Conservation (phyloP, 2,888 invertebrate genomes). For the Dicycla oo region DNA sequence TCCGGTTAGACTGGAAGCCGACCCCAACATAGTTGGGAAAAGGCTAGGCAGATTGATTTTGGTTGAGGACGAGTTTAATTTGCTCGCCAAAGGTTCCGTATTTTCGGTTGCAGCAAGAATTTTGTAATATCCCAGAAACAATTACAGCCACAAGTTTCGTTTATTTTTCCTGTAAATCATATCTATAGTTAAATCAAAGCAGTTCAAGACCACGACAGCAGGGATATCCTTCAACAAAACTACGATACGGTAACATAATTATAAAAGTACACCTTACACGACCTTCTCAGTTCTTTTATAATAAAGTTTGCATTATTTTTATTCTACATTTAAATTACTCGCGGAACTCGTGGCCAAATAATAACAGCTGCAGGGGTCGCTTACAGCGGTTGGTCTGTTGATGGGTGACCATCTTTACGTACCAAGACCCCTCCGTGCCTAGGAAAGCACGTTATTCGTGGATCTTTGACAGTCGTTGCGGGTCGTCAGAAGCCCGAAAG, state of each 20-base stretch:
- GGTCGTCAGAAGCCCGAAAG: too few species aligned
- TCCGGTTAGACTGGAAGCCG: too few species aligned
- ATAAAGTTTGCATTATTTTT: conserved; percentile 27
- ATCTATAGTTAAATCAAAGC: conserved; percentile 27
- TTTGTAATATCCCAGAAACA: neutral
- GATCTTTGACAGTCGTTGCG: too few species aligned
- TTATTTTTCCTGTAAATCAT: conserved; percentile 24
- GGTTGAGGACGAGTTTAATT: conserved; percentile 14
- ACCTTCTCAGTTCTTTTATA: conserved; percentile 29
- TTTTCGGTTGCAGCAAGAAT: neutral
- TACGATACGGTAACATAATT: conserved; percentile 6
- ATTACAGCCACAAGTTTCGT: neutral
- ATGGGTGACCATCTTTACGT: too few species aligned
- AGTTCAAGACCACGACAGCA: conserved; percentile 28
- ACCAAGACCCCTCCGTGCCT: too few species aligned
- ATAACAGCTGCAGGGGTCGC: too few species aligned
- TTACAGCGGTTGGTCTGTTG: too few species aligned
- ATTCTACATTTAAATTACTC: too few species aligned
- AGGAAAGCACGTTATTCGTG: too few species aligned
- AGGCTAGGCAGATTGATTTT: too few species aligned
- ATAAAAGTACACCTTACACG: conserved; percentile 1
- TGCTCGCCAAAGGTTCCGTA: conserved; percentile 14
- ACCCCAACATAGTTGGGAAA: too few species aligned
- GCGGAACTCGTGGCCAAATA: too few species aligned
- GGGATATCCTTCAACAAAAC: neutral